Evolutionary conservation across 2,797 vertebrate genomes (phyloP).

Genomic region (Chiloscyllium punctatum): DNA sequence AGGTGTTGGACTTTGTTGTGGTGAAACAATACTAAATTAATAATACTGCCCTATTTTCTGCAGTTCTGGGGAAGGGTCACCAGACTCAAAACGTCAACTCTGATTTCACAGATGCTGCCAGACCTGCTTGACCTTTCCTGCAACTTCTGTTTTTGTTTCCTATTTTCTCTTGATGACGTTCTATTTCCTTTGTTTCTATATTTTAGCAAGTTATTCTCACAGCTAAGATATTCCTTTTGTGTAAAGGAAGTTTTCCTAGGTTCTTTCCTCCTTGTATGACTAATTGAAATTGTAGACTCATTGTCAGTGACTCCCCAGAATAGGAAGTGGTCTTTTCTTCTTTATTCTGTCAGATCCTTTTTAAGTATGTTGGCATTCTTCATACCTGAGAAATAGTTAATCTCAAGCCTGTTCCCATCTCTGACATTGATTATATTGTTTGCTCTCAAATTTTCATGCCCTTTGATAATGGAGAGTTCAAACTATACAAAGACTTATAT

Average conservation of each 20-base stretch:
- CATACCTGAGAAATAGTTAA: not conserved
- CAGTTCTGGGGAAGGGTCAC: too few species aligned
- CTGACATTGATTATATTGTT: not conserved
- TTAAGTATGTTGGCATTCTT: not conserved
- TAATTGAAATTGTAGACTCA: not conserved
- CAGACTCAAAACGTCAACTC: too few species aligned
- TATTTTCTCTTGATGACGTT: not conserved
- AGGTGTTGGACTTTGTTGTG: not conserved
- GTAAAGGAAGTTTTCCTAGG: not conserved
- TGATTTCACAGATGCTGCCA: too few species aligned
- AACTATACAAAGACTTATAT: not conserved
- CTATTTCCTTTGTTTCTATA: not conserved
- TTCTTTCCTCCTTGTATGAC: not conserved
- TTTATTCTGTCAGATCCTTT: not conserved
- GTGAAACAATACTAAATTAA: not conserved
- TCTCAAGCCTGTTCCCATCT: not conserved
- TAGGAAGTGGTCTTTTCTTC: not conserved
- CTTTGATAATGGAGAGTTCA: not conserved
- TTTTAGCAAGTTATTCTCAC: not conserved
- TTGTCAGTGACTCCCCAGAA: not conserved
- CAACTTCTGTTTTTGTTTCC: too few species aligned
- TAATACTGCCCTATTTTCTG: not conserved
- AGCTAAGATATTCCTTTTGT: not conserved
- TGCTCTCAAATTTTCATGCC: not conserved
- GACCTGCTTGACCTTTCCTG: too few species aligned